Conservation (phyloP, 2,888 invertebrate species). For the Hemithea aestivaria region DNA sequence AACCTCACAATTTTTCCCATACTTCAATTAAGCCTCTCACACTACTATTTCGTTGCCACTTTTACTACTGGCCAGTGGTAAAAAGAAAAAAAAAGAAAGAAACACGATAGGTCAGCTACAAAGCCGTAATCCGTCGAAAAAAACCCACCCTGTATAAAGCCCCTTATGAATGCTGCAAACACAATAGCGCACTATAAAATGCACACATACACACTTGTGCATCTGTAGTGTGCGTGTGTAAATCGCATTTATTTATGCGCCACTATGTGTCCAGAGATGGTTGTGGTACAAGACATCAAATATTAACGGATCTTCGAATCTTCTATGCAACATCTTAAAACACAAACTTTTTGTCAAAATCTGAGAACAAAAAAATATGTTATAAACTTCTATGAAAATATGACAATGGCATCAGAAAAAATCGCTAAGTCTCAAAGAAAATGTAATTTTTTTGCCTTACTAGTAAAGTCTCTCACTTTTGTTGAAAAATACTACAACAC, state of each 20-base stretch:
- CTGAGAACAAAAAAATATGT: no score
- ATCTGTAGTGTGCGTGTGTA: slow-evolving; percentile 59
- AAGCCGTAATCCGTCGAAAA: slow-evolving; percentile 14
- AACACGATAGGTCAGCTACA: slow-evolving; percentile 1
- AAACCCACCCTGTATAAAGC: slow-evolving; percentile 10
- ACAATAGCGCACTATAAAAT: slow-evolving; percentile 21
- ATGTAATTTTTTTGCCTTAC: no score
- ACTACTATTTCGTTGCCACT: no score
- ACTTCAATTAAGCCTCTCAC: slow-evolving; percentile 6
- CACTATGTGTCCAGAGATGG: slow-evolving; percentile 38
- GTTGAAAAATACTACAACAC: no score
- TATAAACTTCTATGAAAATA: no score
- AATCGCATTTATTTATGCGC: slow-evolving; percentile 58
- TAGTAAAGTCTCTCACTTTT: no score
- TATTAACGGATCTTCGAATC: neutral
- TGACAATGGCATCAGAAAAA: no score
- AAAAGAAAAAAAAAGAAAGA: no score
- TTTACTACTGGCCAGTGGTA: no score
- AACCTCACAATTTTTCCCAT: neutral
- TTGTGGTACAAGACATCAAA: slow-evolving; percentile 15
- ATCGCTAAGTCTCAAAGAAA: no score
- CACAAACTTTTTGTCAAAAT: no score
- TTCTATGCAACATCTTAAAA: neutral
- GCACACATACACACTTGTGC: slow-evolving; percentile 34
- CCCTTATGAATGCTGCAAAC: slow-evolving; percentile 11